Evolutionary conservation across 2,113 vertebrate genomes (phyloP).

Genomic region (Pimephales promelas): DNA sequence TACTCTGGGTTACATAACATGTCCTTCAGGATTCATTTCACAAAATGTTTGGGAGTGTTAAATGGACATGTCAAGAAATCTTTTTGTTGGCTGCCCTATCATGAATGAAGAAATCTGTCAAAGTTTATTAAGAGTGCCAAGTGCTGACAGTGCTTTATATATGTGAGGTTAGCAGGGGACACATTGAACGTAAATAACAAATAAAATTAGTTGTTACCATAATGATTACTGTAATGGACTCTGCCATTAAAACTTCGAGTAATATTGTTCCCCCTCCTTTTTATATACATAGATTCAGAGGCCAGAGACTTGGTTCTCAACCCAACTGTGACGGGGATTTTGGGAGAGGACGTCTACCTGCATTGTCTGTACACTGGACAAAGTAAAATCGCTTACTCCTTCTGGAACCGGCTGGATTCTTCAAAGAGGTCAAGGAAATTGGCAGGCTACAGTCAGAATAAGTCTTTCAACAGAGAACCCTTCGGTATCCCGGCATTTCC

Average conservation of each 20-base stretch:
- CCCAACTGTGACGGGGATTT: conserved; percentile 59
- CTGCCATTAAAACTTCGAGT: conserved; percentile 17
- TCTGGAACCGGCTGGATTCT: conserved; percentile 61
- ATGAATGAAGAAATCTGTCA: background rate
- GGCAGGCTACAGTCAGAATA: conserved; percentile 42
- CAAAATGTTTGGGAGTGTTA: background rate
- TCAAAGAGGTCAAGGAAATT: conserved; percentile 45
- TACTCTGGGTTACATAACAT: background rate
- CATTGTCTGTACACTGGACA: conserved; percentile 65
- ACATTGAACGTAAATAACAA: background rate
- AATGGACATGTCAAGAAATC: background rate
- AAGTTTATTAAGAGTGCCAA: background rate
- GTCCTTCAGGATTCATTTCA: background rate
- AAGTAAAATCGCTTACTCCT: conserved; percentile 22
- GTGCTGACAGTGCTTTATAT: background rate
- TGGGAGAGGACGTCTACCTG: conserved; percentile 68
- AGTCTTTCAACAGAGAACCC: background rate
- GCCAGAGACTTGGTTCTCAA: conserved; percentile 38
- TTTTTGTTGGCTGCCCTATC: background rate
- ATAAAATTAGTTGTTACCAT: background rate
- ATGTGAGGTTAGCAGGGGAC: background rate
- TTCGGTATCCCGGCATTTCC: conserved; percentile 60
- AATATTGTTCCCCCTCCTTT: conserved; percentile 41
- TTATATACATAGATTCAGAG: conserved; percentile 10
- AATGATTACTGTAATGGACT: background rate